phyloP scores from a whole-genome alignment of 2,797 vertebrate genomes.

The Dicrostonyx torquatus region DNA sequence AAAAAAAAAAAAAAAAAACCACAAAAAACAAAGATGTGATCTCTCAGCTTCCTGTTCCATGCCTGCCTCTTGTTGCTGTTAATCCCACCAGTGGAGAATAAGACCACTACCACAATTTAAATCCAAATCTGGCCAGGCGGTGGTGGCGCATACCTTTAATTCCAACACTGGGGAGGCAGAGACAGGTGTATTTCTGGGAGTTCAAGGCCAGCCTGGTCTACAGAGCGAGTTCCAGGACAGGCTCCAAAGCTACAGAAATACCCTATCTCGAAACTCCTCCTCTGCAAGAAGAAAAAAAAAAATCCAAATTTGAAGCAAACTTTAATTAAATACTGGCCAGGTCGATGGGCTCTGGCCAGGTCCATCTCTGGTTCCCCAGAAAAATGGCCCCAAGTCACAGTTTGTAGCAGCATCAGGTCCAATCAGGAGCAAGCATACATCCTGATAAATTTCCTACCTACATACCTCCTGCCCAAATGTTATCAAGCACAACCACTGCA shows the following conservation, averaged over 20 bases:
- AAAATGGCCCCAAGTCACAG: background rate
- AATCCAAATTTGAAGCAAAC: background rate
- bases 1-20: no score
- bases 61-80: background rate
- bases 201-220: no score
- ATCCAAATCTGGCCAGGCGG: background rate
- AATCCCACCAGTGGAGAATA: background rate
- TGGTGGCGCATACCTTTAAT: no score
- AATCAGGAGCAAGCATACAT: background rate
- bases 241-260: no score
- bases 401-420: background rate
- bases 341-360: background rate
- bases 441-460: background rate
- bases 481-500: background rate
- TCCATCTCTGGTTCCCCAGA: background rate
- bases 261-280: no score
- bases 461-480: background rate
- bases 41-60: background rate
- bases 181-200: no score
- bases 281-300: no score
- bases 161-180: no score
- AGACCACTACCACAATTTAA: background rate
- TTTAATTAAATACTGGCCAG: background rate
- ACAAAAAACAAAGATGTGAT: background rate
- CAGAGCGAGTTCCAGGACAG: no score